Base-by-base conservation (phyloP, 2,888 invertebrate genomes). In the Blera fallax region DNA sequence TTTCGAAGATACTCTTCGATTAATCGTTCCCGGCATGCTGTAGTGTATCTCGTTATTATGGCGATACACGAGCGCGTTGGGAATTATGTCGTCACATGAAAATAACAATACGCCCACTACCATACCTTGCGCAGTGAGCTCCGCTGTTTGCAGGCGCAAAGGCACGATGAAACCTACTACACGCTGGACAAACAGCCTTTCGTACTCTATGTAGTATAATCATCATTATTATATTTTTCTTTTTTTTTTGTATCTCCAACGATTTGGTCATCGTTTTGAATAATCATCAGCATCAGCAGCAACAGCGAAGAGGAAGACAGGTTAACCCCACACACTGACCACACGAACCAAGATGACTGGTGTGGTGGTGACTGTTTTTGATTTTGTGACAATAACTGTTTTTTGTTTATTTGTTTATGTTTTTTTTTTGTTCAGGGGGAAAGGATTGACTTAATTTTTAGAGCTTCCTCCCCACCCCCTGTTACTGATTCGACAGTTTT, bases 321-420 rank as follows among this genome's bases (percentile, higher is more conserved):
- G 73, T 80, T 74, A 80, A 65, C 74, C 73, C 73, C 65, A 79
- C 58, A 74, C 58, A 73, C 37, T 56, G 56, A 64, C 58, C 29
- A 69, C 18, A 65, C 45, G 24, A 65, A 24, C 45, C n/a, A 34
- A 67, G 34, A 21, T 34, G 34, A 64, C 48, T 54, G 54, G 24
- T 29, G n/a, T 18, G 32, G 45, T 64, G 64, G 8, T 62, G 14
- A 24, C 14, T 65, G 65, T 11, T 62, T 48, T 60, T 45, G 70
- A 58, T 73, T 73, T 58, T 78, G 77, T 78, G 32, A 78, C 69
- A 78, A 70, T 78, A 78, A 78, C 77, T 60, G 77, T 48, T 78
- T 62, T 69, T 50, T 78, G 77, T 69, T 76, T 54, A 45, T 65
- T 37, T 43, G 24, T 48, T 34, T 29, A 37, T 50, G 56, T 27